These are phyloP conservation scores for Drosophila pseudoananassae DNA, from an alignment of 1,140 invertebrate genomes.

Conservation along the genomic window DNA sequence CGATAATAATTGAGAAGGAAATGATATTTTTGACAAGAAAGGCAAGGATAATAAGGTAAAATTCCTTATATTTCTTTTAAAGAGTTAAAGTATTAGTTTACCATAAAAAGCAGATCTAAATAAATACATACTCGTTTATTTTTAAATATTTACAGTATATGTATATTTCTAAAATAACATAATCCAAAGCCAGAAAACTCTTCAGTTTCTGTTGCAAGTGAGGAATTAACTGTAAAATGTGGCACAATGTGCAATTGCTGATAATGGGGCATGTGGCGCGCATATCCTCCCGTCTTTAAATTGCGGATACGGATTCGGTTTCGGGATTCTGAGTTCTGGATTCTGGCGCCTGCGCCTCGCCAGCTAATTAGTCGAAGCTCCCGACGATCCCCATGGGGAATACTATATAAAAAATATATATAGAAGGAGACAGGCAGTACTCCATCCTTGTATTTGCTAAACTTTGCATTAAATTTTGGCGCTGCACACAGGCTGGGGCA, in stretches of 20 bases:
- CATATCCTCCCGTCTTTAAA: slow-evolving; percentile 39
- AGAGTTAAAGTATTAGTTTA: no score
- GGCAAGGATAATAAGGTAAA: no score
- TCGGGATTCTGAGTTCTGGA: not conserved
- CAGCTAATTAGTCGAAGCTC: slow-evolving; percentile 70
- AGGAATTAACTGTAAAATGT: slow-evolving; percentile 76
- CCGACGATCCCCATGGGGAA: slow-evolving; percentile 2
- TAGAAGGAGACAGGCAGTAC: slow-evolving; percentile 11
- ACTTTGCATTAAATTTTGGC: slow-evolving; percentile 81
- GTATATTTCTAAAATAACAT: no score
- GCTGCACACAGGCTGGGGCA: slow-evolving; percentile 70
- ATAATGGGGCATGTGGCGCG: slow-evolving; percentile 78
- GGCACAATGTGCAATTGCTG: slow-evolving; percentile 78
- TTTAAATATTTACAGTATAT: no score
- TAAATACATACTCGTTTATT: no score
- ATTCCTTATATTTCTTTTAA: no score
- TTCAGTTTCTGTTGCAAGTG: slow-evolving; percentile 9
- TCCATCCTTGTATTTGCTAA: slow-evolving; percentile 70
- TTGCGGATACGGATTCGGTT: slow-evolving; percentile 1
- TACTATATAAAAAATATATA: no score
- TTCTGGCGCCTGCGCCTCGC: slow-evolving; percentile 68
- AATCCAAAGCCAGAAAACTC: not conserved
- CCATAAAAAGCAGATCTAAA: no score
- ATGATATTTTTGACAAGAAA: no score
- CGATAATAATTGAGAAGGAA: no score